Evolutionary conservation across 1,140 invertebrate genomes (phyloP).

Genomic region (Bombus waltoni): DNA sequence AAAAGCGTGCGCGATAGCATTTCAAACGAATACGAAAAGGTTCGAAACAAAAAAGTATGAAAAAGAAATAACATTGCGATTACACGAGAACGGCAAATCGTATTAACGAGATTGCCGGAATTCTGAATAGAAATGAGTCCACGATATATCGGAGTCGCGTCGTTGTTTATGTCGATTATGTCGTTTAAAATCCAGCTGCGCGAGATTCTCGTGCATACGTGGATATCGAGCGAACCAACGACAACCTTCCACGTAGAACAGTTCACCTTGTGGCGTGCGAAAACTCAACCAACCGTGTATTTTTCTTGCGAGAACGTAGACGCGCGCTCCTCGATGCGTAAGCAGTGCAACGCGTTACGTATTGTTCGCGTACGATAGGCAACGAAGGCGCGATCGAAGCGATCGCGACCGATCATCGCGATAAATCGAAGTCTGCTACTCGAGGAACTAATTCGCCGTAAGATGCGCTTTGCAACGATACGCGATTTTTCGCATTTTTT

Average conservation of each 20-base stretch:
- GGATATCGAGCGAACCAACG: conserved; percentile 4
- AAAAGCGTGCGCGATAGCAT: too few species aligned
- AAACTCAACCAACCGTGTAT: conserved; percentile 44
- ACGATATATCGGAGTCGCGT: background rate
- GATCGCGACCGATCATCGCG: background rate
- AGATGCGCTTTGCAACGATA: too few species aligned
- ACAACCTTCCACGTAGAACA: conserved; percentile 24
- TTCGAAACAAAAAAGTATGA: too few species aligned
- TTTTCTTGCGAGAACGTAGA: conserved; percentile 28
- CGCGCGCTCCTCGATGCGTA: conserved; percentile 11
- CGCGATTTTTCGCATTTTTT: background rate
- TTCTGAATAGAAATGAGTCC: too few species aligned
- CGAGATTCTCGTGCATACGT: background rate
- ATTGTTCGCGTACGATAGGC: too few species aligned
- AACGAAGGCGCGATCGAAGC: background rate
- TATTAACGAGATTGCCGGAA: too few species aligned
- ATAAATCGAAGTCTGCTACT: background rate
- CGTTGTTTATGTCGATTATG: background rate
- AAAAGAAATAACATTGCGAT: too few species aligned
- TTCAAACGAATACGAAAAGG: too few species aligned
- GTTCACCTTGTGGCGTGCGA: conserved; percentile 48
- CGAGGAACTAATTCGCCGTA: too few species aligned
- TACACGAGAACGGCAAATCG: too few species aligned
- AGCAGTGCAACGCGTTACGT: background rate
- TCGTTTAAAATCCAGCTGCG: background rate